These are phyloP conservation scores for Heliconius hewitsoni DNA, from an alignment of 1,140 invertebrate genomes.

Conservation along the genomic window DNA sequence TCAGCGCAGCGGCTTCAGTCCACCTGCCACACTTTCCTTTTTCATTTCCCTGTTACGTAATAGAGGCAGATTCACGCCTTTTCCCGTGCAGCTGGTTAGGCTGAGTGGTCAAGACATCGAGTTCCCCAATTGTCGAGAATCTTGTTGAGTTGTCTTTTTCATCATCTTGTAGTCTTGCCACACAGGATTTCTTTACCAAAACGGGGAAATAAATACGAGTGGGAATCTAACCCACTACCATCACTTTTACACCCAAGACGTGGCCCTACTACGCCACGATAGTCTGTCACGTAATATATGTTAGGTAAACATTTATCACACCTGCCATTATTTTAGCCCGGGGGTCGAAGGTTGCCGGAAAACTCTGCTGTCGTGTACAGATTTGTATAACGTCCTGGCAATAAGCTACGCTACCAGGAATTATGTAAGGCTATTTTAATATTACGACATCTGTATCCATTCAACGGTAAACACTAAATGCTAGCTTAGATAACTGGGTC, in stretches of 20 bases:
- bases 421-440: constrained; percentile 37
- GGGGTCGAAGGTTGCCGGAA: constrained; percentile 48
- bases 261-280: too few relatives aligned
- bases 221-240: too few relatives aligned
- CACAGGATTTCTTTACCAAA: too few relatives aligned
- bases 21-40: constrained; percentile 76
- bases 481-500: neutral
- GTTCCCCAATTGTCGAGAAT: too few relatives aligned
- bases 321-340: constrained; percentile 44
- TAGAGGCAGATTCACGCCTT: neutral
- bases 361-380: constrained; percentile 36
- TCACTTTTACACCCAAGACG: too few relatives aligned
- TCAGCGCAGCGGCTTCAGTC: constrained; percentile 50
- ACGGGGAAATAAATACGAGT: too few relatives aligned
- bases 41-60: constrained; percentile 55
- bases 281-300: constrained; percentile 45
- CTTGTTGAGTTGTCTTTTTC: too few relatives aligned
- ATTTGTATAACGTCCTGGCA: constrained; percentile 34
- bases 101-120: too few relatives aligned
- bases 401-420: constrained; percentile 26
- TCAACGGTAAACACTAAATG: constrained; percentile 3
- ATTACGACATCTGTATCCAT: constrained; percentile 13
- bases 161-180: too few relatives aligned
- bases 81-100: too few relatives aligned
- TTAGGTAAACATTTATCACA: constrained; percentile 53